phyloP scores from a whole-genome alignment of 2,888 invertebrate genomes.

The Blera fallax region DNA sequence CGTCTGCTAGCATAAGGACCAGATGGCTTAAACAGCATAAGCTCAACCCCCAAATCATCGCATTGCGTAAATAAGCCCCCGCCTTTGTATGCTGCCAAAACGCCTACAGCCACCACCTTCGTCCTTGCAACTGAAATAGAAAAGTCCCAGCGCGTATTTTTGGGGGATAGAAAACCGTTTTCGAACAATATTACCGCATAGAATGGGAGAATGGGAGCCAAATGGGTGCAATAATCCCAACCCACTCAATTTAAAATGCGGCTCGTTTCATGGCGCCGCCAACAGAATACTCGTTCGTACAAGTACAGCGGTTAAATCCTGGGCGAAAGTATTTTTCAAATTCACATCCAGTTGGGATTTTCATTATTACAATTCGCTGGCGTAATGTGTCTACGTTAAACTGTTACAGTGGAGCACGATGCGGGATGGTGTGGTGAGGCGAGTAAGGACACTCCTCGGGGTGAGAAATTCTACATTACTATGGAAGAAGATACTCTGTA shows the following conservation, averaged over 20 bases:
- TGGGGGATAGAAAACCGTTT: conserved; percentile 48
- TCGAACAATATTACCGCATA: conserved; percentile 48
- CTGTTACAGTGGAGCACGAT: conserved; percentile 1
- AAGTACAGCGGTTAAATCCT: conserved; percentile 2
- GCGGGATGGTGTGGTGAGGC: not conserved
- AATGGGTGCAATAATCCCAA: conserved; percentile 67
- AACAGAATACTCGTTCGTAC: not conserved
- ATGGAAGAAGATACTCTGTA: conserved; percentile 13
- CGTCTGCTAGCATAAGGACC: conserved; percentile 37
- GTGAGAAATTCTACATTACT: conserved; percentile 9
- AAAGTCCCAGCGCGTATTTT: conserved; percentile 16
- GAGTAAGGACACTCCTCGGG: not conserved
- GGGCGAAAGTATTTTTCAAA: conserved; percentile 50
- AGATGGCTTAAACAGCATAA: conserved; percentile 54
- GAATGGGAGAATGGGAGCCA: conserved; percentile 27
- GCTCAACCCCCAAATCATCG: conserved; percentile 62
- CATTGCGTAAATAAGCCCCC: conserved; percentile 68
- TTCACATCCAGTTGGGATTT: conserved; percentile 71
- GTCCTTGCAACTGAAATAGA: not conserved
- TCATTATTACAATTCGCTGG: conserved; percentile 64
- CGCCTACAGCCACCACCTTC: not conserved
- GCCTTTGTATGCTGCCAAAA: not conserved
- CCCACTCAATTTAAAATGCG: conserved; percentile 71
- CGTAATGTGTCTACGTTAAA: conserved; percentile 57
- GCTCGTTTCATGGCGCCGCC: conserved; percentile 53